These are phyloP conservation scores for Ceratotherium simum DNA, from an alignment of 2,113 vertebrate genomes.

Conservation along the genomic window DNA sequence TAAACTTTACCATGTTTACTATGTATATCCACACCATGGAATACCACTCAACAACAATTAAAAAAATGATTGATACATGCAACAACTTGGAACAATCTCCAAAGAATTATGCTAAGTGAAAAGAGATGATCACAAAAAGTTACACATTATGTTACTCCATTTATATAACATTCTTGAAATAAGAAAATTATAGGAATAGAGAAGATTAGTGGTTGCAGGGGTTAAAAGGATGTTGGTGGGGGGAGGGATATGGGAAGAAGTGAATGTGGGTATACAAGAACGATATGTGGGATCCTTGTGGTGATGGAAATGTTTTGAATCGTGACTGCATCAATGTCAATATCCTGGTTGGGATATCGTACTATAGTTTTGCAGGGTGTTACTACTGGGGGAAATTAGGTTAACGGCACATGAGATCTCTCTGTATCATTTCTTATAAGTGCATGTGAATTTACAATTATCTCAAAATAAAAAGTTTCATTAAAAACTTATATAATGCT, in stretches of 20 bases:
- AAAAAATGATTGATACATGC: neutral
- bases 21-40: neutral
- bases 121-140: neutral
- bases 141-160: neutral
- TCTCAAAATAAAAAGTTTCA: neutral
- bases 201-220: neutral
- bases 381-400: neutral
- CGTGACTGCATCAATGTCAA: neutral
- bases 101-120: neutral
- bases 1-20: neutral
- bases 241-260: neutral
- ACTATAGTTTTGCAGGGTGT: neutral
- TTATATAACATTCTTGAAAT: conserved; percentile 11
- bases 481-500: neutral
- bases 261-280: neutral
- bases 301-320: conserved; percentile 18
- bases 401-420: neutral
- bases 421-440: neutral
- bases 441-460: neutral
- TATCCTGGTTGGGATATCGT: neutral
- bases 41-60: neutral
- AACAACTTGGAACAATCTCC: neutral
- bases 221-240: neutral
- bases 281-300: neutral
- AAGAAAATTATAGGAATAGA: neutral